Percentiles rank a stretch among this genome's conserved stretches.
Conservation (phyloP, 2,113 vertebrate species). For the Thymallus thymallus region DNA sequence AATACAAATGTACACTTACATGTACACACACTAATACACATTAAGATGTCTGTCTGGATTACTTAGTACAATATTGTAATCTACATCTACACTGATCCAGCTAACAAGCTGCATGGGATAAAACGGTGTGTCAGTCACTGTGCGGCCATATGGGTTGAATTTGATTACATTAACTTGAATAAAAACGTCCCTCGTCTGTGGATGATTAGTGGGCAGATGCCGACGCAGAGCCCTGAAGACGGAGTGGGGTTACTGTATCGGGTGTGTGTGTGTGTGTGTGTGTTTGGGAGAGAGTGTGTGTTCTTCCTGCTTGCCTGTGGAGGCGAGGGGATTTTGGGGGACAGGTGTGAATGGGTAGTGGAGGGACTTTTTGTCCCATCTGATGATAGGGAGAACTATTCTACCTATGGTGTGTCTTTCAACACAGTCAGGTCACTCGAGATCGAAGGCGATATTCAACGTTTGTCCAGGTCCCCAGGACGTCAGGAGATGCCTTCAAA, state of each 20-base stretch:
- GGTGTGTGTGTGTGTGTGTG: slow-evolving; percentile 10
- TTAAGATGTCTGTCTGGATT: not conserved
- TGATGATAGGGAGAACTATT: not conserved
- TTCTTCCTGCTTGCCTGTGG: not conserved
- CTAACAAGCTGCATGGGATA: not conserved
- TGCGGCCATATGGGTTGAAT: slow-evolving; percentile 55
- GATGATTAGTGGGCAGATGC: slow-evolving; percentile 66
- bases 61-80: not conserved
- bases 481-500: too few relatives aligned
- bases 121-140: slow-evolving; percentile 42
- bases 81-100: not conserved
- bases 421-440: too few relatives aligned
- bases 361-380: not conserved
- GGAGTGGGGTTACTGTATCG: slow-evolving; percentile 32
- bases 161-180: slow-evolving; percentile 68
- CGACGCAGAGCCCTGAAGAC: slow-evolving; percentile 36
- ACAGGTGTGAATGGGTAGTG: not conserved
- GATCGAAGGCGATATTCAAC: too few relatives aligned
- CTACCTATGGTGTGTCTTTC: not conserved
- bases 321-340: not conserved
- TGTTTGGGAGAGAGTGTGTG: not conserved
- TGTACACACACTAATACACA: too few relatives aligned
- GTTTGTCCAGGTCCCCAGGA: too few relatives aligned
- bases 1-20: too few relatives aligned
- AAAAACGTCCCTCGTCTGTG: slow-evolving; percentile 57